These are phyloP conservation scores for Caenorhabditis angaria DNA, from an alignment of 2,888 invertebrate species.

Conservation along the genomic window DNA sequence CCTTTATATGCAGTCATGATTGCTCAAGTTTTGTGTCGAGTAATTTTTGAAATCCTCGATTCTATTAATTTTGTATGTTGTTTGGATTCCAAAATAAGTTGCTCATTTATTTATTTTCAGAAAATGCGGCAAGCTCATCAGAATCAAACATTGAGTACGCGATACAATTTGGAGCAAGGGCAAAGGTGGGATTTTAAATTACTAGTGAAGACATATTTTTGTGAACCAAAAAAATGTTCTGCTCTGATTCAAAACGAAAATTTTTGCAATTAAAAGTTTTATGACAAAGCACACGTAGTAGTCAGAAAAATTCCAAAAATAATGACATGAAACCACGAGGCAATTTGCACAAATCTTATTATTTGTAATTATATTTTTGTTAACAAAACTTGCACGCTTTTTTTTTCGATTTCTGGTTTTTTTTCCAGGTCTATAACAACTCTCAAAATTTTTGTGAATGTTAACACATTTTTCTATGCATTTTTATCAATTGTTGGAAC, in stretches of 20 bases:
- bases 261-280: not conserved
- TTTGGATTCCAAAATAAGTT: constrained; percentile 1
- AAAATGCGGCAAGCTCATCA: constrained; percentile 8
- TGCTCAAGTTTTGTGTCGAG: constrained; percentile 22
- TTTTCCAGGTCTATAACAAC: constrained; percentile 20
- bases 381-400: not conserved
- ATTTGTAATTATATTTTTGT: not conserved
- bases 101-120: constrained; percentile 1
- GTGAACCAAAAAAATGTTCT: not conserved
- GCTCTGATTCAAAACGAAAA: not conserved
- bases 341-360: not conserved
- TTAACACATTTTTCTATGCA: constrained; percentile 25
- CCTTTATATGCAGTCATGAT: constrained; percentile 29
- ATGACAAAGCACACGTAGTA: not conserved
- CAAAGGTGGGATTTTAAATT: constrained; percentile 10
- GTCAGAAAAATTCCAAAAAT: not conserved
- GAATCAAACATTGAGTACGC: constrained; percentile 21
- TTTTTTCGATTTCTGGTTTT: not conserved
- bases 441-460: constrained; percentile 38
- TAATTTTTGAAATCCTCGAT: constrained; percentile 24
- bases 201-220: too few species aligned
- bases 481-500: constrained; percentile 25
- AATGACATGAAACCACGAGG: not conserved
- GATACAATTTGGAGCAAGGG: constrained; percentile 29
- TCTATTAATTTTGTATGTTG: constrained; percentile 15